phyloP scores from a whole-genome alignment of 1,140 invertebrate genomes.

The fruit fly (Drosophila melanogaster) region Release_6_plus_ISO1_MT NT_033779.5:6549501-6550000 shows the following conservation, averaged over 20 bases:
- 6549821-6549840: not conserved
- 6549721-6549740: not conserved
- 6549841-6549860: not conserved
- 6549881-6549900: too few relatives aligned
- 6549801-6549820: not conserved
- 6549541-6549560: slow-evolving; percentile 7
- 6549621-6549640: slow-evolving; percentile 73
- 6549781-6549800: slow-evolving; percentile 2
- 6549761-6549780: not conserved
- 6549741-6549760: not conserved
- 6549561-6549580: slow-evolving; percentile 14
- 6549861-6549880: not conserved
- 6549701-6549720: slow-evolving; percentile 43
- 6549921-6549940: not conserved
- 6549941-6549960: slow-evolving; percentile 30
- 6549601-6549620: slow-evolving; percentile 69
- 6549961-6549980: slow-evolving; percentile 31
- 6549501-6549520: slow-evolving; percentile 50
- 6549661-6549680: slow-evolving; percentile 49
- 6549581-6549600: slow-evolving; percentile 21
- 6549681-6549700: slow-evolving; percentile 51
- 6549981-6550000: slow-evolving; percentile 22
- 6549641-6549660: slow-evolving; percentile 45
- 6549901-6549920: too few relatives aligned
- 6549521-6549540: slow-evolving; percentile 30